Evolutionary conservation across 2,113 vertebrate species (phyloP).

Genomic region (Phocoena sinus): DNA sequence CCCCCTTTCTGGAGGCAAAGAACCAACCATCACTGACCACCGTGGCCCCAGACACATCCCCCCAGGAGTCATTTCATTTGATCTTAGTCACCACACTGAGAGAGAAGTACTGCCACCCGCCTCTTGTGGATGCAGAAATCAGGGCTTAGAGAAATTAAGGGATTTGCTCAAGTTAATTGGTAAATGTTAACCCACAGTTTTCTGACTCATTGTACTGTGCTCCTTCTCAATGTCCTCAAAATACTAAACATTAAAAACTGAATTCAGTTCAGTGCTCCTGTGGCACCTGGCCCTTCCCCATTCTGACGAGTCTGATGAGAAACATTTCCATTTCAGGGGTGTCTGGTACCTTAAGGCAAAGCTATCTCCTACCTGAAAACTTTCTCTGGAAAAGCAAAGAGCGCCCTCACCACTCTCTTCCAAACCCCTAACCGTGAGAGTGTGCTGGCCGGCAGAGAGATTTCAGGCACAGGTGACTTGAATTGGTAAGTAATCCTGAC

Average conservation of each 20-base stretch:
- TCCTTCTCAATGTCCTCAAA: background rate
- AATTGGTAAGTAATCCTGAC: background rate
- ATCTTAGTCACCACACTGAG: background rate
- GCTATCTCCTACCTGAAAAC: background rate
- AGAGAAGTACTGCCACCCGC: background rate
- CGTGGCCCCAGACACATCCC: background rate
- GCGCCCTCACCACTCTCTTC: background rate
- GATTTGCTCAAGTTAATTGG: background rate
- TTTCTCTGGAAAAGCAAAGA: background rate
- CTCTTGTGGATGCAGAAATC: background rate
- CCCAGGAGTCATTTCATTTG: rapidly evolving
- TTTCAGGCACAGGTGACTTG: background rate
- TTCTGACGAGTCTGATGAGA: background rate
- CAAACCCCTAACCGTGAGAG: background rate
- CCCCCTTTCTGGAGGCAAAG: background rate
- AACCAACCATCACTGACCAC: background rate
- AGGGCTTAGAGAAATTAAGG: background rate
- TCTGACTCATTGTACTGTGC: background rate
- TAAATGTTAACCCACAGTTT: background rate
- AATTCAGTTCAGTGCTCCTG: background rate
- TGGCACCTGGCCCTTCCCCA: background rate
- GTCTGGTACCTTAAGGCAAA: background rate
- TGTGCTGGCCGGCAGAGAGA: background rate
- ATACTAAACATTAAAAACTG: background rate
- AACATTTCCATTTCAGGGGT: background rate